phyloP scores from a whole-genome alignment of 2,113 vertebrate genomes.

The Heptranchias perlo region DNA sequence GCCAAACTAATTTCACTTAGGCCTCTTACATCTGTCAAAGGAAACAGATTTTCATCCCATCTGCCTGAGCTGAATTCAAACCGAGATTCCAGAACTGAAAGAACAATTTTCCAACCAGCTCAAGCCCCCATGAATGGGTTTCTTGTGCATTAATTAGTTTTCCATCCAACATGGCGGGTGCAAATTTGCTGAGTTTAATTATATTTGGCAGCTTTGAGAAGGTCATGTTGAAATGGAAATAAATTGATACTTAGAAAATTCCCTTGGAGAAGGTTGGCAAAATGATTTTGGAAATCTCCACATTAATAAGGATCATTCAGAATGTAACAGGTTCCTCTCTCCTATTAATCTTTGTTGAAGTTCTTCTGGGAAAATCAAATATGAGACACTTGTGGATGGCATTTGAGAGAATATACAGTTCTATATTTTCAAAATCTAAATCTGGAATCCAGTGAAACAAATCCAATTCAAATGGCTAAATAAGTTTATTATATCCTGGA shows the following conservation, averaged over 20 bases:
- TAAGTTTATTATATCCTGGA: not conserved
- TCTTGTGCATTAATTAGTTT: not conserved
- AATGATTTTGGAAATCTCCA: not conserved
- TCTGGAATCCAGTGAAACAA: not conserved
- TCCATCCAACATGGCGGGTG: not conserved
- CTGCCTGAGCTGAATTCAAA: not conserved
- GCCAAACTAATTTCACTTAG: not conserved
- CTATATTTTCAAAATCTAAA: not conserved
- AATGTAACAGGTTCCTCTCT: not conserved
- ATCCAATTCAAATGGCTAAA: not conserved
- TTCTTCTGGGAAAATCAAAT: not conserved
- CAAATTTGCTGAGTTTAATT: slow-evolving; percentile 11
- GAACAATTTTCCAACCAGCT: not conserved
- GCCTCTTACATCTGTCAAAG: slow-evolving; percentile 1
- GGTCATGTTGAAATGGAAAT: not conserved
- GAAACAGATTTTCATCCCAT: slow-evolving; percentile 8
- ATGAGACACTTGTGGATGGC: not conserved
- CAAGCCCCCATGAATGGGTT: not conserved
- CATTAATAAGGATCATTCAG: not conserved
- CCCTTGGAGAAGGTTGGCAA: not conserved
- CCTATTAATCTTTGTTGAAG: not conserved
- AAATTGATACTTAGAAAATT: not conserved
- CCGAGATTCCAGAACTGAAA: not conserved
- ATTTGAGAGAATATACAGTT: not conserved
- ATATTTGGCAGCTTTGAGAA: not conserved